Percentiles rank a stretch among this genome's conserved stretches.
Conservation (phyloP, 2,797 vertebrate genomes). For the Parauchenoglanis punctatus region DNA sequence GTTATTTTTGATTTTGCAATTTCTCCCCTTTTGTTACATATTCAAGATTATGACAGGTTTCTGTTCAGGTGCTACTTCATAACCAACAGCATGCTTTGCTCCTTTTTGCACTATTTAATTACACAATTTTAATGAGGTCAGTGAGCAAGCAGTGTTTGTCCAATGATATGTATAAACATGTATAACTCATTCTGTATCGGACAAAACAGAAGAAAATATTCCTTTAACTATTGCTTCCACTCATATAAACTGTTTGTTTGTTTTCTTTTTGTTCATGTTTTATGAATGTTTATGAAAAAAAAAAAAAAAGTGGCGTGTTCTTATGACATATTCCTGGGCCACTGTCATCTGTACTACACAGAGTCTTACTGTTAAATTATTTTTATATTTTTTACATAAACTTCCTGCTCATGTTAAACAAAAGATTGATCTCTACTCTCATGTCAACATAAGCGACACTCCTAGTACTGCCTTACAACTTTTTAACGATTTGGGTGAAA, state of each 20-base stretch:
- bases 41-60: slow-evolving; percentile 57
- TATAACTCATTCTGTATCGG: slow-evolving; percentile 1
- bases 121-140: slow-evolving; percentile 61
- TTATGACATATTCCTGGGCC: slow-evolving; percentile 23
- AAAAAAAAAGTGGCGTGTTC: neutral
- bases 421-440: slow-evolving; percentile 2
- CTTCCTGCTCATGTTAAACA: slow-evolving; percentile 8
- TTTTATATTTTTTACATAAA: slow-evolving; percentile 18
- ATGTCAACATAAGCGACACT: slow-evolving; percentile 54
- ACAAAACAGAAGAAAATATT: slow-evolving; percentile 54
- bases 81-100: slow-evolving; percentile 72
- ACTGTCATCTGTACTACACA: slow-evolving; percentile 17
- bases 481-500: slow-evolving; percentile 27
- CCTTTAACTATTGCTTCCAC: neutral
- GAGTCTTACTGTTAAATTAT: slow-evolving; percentile 31
- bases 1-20: slow-evolving; percentile 46
- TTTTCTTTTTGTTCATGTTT: slow-evolving; percentile 11
- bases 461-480: slow-evolving; percentile 75
- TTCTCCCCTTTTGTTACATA: slow-evolving; percentile 59
- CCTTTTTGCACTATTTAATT: slow-evolving; percentile 89
- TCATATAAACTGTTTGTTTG: neutral
- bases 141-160: slow-evolving; percentile 46
- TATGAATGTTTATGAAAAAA: slow-evolving; percentile 5
- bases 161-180: slow-evolving; percentile 39
- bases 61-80: slow-evolving; percentile 63